phyloP scores from a whole-genome alignment of 2,888 invertebrate genomes.

The Chouioia cunea region DNA sequence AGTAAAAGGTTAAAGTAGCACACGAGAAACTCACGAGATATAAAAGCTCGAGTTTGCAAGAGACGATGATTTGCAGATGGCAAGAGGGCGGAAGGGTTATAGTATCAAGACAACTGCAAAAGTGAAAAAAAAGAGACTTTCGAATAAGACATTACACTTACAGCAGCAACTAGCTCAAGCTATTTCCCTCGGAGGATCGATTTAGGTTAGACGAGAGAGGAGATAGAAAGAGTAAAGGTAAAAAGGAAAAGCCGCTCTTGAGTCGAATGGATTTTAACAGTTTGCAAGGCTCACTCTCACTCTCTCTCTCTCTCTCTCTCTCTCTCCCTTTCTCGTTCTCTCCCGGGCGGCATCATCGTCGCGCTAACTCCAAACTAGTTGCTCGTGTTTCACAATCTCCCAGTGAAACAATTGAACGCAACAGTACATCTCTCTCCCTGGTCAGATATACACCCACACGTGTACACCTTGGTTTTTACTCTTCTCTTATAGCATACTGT shows the following conservation, averaged over 20 bases:
- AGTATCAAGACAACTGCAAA: background rate
- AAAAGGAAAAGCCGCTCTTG: constrained; percentile 39
- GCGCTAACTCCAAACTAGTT: constrained; percentile 52
- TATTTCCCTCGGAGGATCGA: constrained; percentile 52
- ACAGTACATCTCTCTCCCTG: no score
- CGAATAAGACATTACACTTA: constrained; percentile 24
- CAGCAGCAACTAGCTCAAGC: constrained; percentile 13
- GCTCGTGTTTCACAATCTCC: constrained; percentile 58
- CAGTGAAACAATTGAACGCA: constrained; percentile 60
- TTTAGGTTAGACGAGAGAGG: constrained; percentile 48
- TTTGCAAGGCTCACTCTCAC: constrained; percentile 2
- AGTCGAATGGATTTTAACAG: constrained; percentile 54
- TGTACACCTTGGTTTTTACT: constrained; percentile 24
- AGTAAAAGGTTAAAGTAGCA: background rate
- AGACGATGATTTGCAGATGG: constrained; percentile 36
- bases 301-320: constrained; percentile 15
- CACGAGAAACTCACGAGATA: no score
- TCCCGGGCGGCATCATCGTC: constrained; percentile 13
- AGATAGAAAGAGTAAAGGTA: no score
- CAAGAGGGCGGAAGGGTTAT: background rate
- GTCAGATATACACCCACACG: constrained; percentile 44
- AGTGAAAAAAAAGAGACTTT: background rate
- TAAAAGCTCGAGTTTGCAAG: no score
- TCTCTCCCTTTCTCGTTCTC: constrained; percentile 17
- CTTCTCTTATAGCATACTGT: no score